Evolutionary conservation across 2,113 vertebrate genomes (phyloP).

Genomic region (Rhizomys pruinosus): DNA sequence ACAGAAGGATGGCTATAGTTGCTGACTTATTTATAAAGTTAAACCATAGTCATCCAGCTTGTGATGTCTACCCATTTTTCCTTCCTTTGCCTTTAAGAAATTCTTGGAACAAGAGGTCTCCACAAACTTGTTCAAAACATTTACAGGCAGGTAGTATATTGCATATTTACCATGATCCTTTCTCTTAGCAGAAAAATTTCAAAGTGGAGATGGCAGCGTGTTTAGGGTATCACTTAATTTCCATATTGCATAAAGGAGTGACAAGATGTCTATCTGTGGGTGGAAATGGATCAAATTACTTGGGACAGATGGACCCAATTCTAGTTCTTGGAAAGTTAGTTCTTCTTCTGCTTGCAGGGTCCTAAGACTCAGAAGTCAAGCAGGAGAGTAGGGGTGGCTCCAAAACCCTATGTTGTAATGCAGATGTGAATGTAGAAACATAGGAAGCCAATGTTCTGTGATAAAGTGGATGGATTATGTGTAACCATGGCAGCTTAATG

Average conservation of each 20-base stretch:
- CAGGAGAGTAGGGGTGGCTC: not conserved
- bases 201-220: not conserved
- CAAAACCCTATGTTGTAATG: not conserved
- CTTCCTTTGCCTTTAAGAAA: not conserved
- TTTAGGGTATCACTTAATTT: not conserved
- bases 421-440: constrained; percentile 3
- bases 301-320: not conserved
- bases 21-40: not conserved
- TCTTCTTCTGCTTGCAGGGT: not conserved
- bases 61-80: not conserved
- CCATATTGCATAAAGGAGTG: not conserved
- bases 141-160: not conserved
- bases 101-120: not conserved
- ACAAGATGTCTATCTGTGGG: not conserved
- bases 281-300: not conserved
- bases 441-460: constrained; percentile 8
- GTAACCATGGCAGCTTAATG: not conserved
- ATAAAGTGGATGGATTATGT: not conserved
- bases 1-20: not conserved
- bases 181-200: not conserved
- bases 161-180: not conserved
- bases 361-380: not conserved
- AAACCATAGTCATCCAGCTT: not conserved
- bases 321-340: not conserved
- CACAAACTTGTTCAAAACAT: not conserved